Percentiles rank a stretch among this genome's conserved stretches.
Conservation (phyloP, 2,888 invertebrate species). For the Nymphalis polychloros region DNA sequence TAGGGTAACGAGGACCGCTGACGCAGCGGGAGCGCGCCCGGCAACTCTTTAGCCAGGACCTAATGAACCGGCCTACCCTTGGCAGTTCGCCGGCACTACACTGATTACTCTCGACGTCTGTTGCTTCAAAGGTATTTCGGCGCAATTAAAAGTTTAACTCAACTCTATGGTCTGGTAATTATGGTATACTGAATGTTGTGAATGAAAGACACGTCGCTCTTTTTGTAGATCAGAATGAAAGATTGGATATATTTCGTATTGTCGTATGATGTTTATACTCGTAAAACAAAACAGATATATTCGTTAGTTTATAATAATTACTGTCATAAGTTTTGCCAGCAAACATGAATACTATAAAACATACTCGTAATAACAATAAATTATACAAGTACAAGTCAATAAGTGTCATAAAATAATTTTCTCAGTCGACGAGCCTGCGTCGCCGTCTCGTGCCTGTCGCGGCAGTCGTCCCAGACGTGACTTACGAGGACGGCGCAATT, state of each 20-base stretch:
- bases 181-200: neutral
- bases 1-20: conserved; percentile 78
- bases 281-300: too few relatives aligned
- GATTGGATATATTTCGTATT: too few relatives aligned
- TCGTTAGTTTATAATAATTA: too few relatives aligned
- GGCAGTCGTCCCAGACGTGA: conserved; percentile 30
- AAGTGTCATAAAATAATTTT: conserved; percentile 28
- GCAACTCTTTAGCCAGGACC: conserved; percentile 69
- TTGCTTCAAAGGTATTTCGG: conserved; percentile 32
- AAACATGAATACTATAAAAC: neutral
- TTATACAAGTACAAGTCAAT: conserved; percentile 21
- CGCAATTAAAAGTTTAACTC: conserved; percentile 31
- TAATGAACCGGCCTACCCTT: conserved; percentile 69
- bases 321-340: too few relatives aligned
- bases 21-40: conserved; percentile 65
- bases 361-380: conserved; percentile 9
- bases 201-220: neutral
- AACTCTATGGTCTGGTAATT: conserved; percentile 9
- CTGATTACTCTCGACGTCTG: conserved; percentile 48
- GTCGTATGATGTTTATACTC: too few relatives aligned
- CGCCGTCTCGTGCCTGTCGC: conserved; percentile 26
- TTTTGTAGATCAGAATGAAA: neutral
- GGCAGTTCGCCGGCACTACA: conserved; percentile 54
- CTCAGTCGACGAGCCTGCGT: conserved; percentile 26
- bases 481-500: conserved; percentile 23